Conservation (phyloP, 2,888 invertebrate species). For the Leptothorax acervorum region DNA sequence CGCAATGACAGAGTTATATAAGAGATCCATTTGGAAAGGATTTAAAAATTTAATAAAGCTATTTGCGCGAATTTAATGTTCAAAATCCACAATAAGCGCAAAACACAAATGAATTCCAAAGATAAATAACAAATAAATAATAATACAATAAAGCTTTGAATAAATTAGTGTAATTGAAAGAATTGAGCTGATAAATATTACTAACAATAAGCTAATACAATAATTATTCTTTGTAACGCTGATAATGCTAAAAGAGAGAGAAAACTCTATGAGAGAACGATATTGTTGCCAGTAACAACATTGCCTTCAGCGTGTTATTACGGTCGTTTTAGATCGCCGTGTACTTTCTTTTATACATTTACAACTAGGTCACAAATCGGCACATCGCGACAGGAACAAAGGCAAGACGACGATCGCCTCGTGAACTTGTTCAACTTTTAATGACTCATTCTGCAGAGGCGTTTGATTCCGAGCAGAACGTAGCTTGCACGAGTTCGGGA, state of each 20-base stretch:
- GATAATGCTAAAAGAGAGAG: not conserved
- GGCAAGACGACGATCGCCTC: slow-evolving; percentile 3
- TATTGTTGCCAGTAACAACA: not conserved
- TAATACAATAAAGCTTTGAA: not conserved
- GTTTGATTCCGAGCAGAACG: slow-evolving; percentile 41
- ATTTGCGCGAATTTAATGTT: not conserved
- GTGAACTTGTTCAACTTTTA: slow-evolving; percentile 57
- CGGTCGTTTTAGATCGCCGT: not conserved
- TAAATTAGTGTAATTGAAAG: not conserved
- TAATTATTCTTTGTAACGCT: slow-evolving; percentile 2
- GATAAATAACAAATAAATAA: slow-evolving; percentile 10
- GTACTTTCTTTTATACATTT: not conserved
- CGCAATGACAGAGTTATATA: not conserved
- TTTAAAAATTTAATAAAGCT: not conserved
- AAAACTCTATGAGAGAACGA: not conserved
- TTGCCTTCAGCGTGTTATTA: not conserved
- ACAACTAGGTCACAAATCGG: slow-evolving; percentile 19
- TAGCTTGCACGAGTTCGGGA: slow-evolving; percentile 30
- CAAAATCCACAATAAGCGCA: not conserved
- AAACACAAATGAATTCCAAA: not conserved
- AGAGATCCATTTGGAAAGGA: not conserved
- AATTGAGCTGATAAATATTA: not conserved
- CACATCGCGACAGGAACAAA: slow-evolving; percentile 10
- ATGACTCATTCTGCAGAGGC: slow-evolving; percentile 39
- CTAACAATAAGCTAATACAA: not conserved